phyloP scores from a whole-genome alignment of 2,797 vertebrate genomes.

The Enteromius fasciolatus region DNA sequence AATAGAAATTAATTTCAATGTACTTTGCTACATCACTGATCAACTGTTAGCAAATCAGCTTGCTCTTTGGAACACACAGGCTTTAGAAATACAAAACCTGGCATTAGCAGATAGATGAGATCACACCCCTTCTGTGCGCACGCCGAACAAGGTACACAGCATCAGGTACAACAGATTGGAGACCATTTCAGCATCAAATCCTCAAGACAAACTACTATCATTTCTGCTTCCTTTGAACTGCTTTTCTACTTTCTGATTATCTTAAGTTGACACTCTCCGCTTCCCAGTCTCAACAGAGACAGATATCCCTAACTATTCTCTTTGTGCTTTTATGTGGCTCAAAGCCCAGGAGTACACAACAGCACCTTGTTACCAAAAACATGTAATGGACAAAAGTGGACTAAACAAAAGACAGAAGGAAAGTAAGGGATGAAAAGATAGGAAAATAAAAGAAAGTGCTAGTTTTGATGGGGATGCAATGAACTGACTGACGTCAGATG shows the following conservation, averaged over 20 bases:
- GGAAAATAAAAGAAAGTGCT: neutral
- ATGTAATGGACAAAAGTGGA: neutral
- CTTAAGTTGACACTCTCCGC: neutral
- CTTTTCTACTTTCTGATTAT: slow-evolving; percentile 30
- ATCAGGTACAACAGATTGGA: slow-evolving; percentile 4
- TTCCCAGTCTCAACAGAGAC: neutral
- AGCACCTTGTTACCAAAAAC: slow-evolving; percentile 9
- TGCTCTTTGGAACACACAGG: slow-evolving; percentile 3
- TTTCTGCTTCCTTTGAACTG: slow-evolving; percentile 18
- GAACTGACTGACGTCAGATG: neutral
- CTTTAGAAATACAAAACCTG: slow-evolving; percentile 18
- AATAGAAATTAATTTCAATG: neutral
- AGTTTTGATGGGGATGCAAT: neutral
- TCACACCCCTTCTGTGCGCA: neutral
- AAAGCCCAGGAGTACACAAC: slow-evolving; percentile 19
- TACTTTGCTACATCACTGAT: neutral
- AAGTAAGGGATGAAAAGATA: neutral
- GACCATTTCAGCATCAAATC: neutral
- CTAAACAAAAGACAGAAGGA: slow-evolving; percentile 16
- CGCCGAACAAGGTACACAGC: neutral
- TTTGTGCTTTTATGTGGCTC: slow-evolving; percentile 19
- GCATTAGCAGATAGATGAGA: neutral
- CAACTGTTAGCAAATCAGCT: neutral
- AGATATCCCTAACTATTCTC: slow-evolving; percentile 7
- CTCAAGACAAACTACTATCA: slow-evolving; percentile 39